Percentiles rank a stretch among this genome's conserved stretches.
Evolutionary conservation across 92 coral and sea anemone genomes (phyloP).

Genomic region (Actinostola sp.): DNA sequence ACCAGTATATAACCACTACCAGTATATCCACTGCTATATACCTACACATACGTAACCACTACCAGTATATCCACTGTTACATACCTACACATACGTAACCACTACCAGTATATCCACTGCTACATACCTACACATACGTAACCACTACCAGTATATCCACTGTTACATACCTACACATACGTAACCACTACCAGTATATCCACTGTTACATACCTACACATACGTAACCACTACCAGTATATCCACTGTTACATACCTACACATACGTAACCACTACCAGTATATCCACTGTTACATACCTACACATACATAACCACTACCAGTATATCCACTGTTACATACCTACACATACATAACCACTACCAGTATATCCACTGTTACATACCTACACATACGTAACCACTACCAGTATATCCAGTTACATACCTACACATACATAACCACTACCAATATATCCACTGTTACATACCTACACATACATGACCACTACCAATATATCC

Average conservation of each 20-base stretch:
- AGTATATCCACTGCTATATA: slow-evolving; percentile 23
- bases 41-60: too few relatives aligned
- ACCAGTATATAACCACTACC: slow-evolving; percentile 34
- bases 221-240: slow-evolving; percentile 25
- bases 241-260: slow-evolving; percentile 27
- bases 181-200: slow-evolving; percentile 28
- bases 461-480: too few relatives aligned
- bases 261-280: slow-evolving; percentile 31
- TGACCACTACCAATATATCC: slow-evolving; percentile 35
- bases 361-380: slow-evolving; percentile 23
- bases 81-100: too few relatives aligned
- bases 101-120: slow-evolving; percentile 23
- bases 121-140: too few relatives aligned
- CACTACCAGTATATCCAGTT: slow-evolving; percentile 29
- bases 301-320: slow-evolving; percentile 25
- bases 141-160: slow-evolving; percentile 34
- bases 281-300: slow-evolving; percentile 22
- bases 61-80: slow-evolving; percentile 27
- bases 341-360: too few relatives aligned
- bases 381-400: too few relatives aligned
- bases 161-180: too few relatives aligned
- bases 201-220: slow-evolving; percentile 22
- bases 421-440: too few relatives aligned
- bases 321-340: slow-evolving; percentile 28
- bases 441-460: slow-evolving; percentile 34